Base-by-base conservation (phyloP, 1,140 invertebrate genomes). In the Zaprionus kolodkinae region DNA sequence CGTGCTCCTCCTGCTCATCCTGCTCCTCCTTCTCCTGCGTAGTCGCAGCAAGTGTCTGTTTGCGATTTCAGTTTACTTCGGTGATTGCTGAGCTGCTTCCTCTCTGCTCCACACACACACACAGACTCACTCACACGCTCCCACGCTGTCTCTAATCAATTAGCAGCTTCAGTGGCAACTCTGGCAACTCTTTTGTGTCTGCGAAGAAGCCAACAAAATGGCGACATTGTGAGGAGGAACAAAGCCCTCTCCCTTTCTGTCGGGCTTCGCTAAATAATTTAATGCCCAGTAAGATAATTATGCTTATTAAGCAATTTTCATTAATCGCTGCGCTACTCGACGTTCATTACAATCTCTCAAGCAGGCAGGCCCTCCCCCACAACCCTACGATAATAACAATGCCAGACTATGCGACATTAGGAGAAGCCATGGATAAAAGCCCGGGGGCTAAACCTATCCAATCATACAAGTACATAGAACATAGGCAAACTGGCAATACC, bases 281-380 rank as follows among this genome's bases (percentile, higher is more conserved):
- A 89, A 88, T 89, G 75, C 81, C 85, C 85, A 74, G 78, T 81
- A 73, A 88, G 85, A 89, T 83, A 88, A 88, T 88, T 89, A 89
- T 88, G 85, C 85, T 88, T 88, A 88, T 88, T 88, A 88, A 88
- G 85, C 85, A 89, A 88, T 88, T 88, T 88, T 88, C 85, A 85
- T 88, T 88, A 88, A 89, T 88, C 84, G 85, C 72, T 72, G 68
- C 71, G 72, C 81, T 80, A 81, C 85, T 88, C 77, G 85, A 85
- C 85, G 69, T 80, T 85, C 85, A 77, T 83, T 74, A 84, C 65
- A 85, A 89, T 85, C 85, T 89, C 85, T 84, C 67, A 76, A 78
- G 77, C 59, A 68, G 68, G 40, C 59, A 68, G 45, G 9, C 45
- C 3, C 45, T 6, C 38, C 0, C 9, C 38, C 4, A 11, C 17